phyloP scores from a whole-genome alignment of 2,888 invertebrate genomes.

The Quadriops clusia region DNA sequence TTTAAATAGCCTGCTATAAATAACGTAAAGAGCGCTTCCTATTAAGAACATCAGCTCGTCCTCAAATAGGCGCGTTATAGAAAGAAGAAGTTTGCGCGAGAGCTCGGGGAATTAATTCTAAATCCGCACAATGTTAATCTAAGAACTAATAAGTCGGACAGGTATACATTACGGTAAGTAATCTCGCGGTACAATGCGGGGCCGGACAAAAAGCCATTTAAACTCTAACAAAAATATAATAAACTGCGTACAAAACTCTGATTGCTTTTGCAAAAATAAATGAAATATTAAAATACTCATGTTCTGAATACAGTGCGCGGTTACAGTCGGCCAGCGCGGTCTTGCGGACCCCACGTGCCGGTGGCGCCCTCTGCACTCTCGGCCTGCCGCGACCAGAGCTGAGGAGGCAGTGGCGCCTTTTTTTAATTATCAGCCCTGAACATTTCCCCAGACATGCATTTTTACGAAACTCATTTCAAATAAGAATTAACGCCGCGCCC shows the following conservation, averaged over 20 bases:
- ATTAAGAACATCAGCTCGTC: too few relatives aligned
- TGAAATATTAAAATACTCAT: slow-evolving; percentile 24
- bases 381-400: slow-evolving; percentile 12
- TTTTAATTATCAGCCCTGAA: slow-evolving; percentile 29
- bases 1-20: too few relatives aligned
- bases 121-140: slow-evolving; percentile 1
- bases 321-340: slow-evolving; percentile 12
- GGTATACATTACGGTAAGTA: slow-evolving; percentile 20
- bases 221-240: slow-evolving; percentile 20
- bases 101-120: slow-evolving; percentile 6
- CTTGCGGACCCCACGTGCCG: not conserved
- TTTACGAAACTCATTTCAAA: slow-evolving; percentile 31
- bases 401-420: slow-evolving; percentile 22
- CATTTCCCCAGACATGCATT: slow-evolving; percentile 31
- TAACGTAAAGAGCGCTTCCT: too few relatives aligned
- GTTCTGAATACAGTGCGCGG: slow-evolving; percentile 8
- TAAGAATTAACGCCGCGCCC: slow-evolving; percentile 28
- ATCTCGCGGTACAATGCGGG: slow-evolving; percentile 20
- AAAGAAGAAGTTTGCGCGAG: too few relatives aligned
- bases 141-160: slow-evolving; percentile 18
- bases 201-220: slow-evolving; percentile 19
- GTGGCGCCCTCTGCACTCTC: not conserved
- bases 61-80: too few relatives aligned
- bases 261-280: slow-evolving; percentile 26
- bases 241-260: slow-evolving; percentile 22